Evolutionary conservation across 2,888 invertebrate species (phyloP), one percentile per base, ranked within the genome.

Genomic region (Drosophila mayaguana): DNA sequence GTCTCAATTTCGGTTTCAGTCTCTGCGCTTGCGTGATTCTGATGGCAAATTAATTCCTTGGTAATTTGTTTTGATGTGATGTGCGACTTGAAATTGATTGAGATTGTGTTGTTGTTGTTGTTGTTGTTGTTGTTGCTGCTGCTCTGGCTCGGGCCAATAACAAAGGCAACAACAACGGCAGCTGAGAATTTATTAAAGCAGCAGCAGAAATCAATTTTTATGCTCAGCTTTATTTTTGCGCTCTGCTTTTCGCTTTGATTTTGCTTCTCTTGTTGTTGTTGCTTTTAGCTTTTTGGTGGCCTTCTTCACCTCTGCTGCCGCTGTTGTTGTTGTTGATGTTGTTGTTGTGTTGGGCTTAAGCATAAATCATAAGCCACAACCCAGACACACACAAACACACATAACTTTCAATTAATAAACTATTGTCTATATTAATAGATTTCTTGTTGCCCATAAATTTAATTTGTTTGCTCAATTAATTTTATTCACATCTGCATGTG

Each of bases 21-120:
- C 67, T 80, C 73, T 90, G 84, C 90, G 85, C 82, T 87, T 90
- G 90, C 90, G 88, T 90, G 90, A 83, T 87, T 87, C 84, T 83
- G 81, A 80, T 84, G 83, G 81, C 87, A 90, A 91, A 91, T 91
- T 91, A 91, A 91, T 91, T 91, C 83, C 82, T 85, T 90, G 80
- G 90, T 91, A 91, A 91, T 91, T 91, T 91, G 89, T 90, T 90
- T 88, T 90, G 89, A 91, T 91, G 88, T 86, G 83, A 83, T 85
- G 88, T 88, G 81, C 81, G 82, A 89, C 87, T 88, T 83, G 82
- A 88, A 88, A 90, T 88, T 88, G 90, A 90, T 88, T 88, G 90
- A 88, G 90, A 90, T 90, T 88, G 89, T 83, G 90, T 67, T 85
- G 85, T 57, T 78, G 64, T n/a, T 73, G 59, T 18, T 71, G 64